Base-by-base conservation (phyloP, 2,888 invertebrate genomes). In the Anodontia alba region DNA sequence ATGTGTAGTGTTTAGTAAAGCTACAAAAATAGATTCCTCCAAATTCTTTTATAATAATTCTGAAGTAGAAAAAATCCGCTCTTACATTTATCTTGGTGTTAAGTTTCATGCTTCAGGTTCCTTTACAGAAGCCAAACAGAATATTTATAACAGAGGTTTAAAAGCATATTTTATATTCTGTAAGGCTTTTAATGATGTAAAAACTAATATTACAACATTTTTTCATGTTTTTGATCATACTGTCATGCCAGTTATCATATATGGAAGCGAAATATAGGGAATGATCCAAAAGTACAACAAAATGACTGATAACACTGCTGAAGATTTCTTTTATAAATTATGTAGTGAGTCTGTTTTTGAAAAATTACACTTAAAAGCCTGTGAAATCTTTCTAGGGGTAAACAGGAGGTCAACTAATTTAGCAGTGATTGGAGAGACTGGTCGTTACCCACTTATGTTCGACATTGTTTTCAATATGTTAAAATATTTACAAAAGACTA, bases 1-100 rank as follows among this genome's bases (percentile, higher is more conserved):
- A 62, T 33, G 17, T 62, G 33, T 62, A 20, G 33, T 62, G 17
- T 62, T 62, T 62, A 62, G n/a, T 33, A 62, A 62, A 62, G n/a
- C 17, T 33, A 20, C 17, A 33, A 62, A 54, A 33, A 12, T 33
- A 20, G 12, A 20, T 20, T 1, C 33, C 3, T 62, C 12, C 2
- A 5, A 62, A 33, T 33, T 33, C 29, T 62, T 12, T 33, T 62
- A 20, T 17, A 33, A 62, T 62, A 17, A 5, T 31, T 10, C 12
- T 15, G 1, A 20, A 20, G 33, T 31, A 5, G 33, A 33, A 33
- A 62, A 31, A 12, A 17, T 62, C 15, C 31, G n/a, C 15, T 20
- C 62, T 17, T 33, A 33, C 17, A 33, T 33, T 20, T 62, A 62
- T 62, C n/a, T 62, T 20, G 62, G 33, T 1, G 62, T 33, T 15